A percentile compares a stretch with the other conserved stretches of the same genome.
phyloP scores from a whole-genome alignment of 2,888 invertebrate genomes.

The Rhingia campestris region DNA sequence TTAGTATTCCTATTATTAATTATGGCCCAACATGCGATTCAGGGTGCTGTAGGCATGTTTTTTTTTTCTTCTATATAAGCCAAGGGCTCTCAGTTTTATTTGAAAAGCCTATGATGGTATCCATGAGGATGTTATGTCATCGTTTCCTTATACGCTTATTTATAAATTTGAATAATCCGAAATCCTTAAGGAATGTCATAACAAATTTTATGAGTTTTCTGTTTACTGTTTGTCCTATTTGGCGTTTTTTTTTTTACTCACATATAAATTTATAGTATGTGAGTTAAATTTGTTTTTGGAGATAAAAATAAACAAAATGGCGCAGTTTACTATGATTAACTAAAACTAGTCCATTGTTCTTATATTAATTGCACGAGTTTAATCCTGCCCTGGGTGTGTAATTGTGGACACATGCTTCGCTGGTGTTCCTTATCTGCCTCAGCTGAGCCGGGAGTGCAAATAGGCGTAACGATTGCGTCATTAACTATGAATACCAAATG shows the following conservation, averaged over 20 bases:
- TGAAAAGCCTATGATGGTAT: constrained; percentile 1
- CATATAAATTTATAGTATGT: not conserved
- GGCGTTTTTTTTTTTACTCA: not conserved
- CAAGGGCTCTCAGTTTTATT: constrained; percentile 45
- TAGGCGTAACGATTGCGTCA: constrained; percentile 25
- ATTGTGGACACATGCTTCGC: not conserved
- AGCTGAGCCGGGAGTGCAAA: constrained; percentile 10
- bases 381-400: too few relatives aligned
- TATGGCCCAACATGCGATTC: constrained; percentile 60
- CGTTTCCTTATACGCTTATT: constrained; percentile 40
- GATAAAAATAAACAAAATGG: too few relatives aligned
- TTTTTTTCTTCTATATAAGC: constrained; percentile 23
- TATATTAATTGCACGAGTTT: too few relatives aligned
- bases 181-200: constrained; percentile 65
- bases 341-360: too few relatives aligned
- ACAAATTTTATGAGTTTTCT: constrained; percentile 60
- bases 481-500: constrained; percentile 12
- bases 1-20: constrained; percentile 67
- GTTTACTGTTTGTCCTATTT: constrained; percentile 62
- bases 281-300: too few relatives aligned
- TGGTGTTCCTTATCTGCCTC: constrained; percentile 10
- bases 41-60: not conserved
- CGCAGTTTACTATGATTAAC: too few relatives aligned
- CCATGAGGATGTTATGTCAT: constrained; percentile 39
- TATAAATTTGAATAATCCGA: constrained; percentile 72